phyloP scores from a whole-genome alignment of 1,140 invertebrate genomes.

The Psix sp. region DNA sequence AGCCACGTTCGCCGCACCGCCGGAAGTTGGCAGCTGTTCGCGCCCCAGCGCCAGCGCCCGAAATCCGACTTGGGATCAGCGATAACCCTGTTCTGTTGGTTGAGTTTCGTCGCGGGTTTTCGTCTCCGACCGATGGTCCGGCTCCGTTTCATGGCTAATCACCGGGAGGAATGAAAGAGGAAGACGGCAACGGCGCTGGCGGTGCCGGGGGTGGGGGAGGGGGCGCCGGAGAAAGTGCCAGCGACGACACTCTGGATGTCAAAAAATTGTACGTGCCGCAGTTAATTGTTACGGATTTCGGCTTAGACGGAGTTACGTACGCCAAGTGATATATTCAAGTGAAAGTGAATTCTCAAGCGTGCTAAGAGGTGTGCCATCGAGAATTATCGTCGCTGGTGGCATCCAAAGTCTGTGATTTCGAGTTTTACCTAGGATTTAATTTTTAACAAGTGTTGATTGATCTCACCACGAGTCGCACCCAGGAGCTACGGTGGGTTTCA shows the following conservation, averaged over 20 bases:
- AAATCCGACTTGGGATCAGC: neutral
- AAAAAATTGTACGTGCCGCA: conserved; percentile 8
- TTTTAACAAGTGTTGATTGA: conserved; percentile 47
- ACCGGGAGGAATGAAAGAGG: conserved; percentile 48
- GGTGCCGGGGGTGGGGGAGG: conserved; percentile 35
- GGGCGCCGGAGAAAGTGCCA: conserved; percentile 33
- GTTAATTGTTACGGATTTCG: conserved; percentile 41
- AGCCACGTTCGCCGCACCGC: conserved; percentile 9
- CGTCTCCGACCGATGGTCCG: conserved; percentile 4
- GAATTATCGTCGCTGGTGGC: conserved; percentile 31
- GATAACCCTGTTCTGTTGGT: too few relatives aligned
- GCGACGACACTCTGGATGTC: conserved; percentile 26
- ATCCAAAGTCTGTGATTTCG: conserved; percentile 44
- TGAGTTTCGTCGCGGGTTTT: neutral
- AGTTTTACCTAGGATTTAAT: conserved; percentile 26
- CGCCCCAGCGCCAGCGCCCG: conserved; percentile 9
- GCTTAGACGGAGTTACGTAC: conserved; percentile 22
- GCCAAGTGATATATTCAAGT: conserved; percentile 54
- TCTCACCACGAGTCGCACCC: too few relatives aligned
- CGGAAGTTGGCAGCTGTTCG: neutral
- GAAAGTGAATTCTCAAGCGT: conserved; percentile 64
- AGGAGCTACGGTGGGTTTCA: too few relatives aligned
- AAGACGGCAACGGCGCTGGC: conserved; percentile 30
- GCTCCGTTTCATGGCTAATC: conserved; percentile 15
- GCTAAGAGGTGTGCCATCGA: conserved; percentile 56